Percentiles rank a stretch among this genome's conserved stretches.
Conservation (phyloP, 2,113 vertebrate species). For the Jaculus jaculus region DNA sequence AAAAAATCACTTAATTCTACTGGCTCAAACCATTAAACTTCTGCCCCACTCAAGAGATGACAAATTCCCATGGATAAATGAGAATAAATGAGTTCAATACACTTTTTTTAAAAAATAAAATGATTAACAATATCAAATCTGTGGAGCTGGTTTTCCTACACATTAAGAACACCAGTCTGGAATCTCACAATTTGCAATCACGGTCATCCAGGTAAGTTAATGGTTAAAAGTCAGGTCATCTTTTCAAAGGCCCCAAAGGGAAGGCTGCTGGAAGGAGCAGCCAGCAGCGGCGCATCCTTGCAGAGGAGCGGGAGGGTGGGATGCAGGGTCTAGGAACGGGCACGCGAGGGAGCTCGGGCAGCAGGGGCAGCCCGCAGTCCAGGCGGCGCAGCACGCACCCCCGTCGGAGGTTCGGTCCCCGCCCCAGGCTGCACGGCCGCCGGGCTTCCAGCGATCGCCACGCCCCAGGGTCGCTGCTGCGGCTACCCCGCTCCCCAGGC, state of each 20-base stretch:
- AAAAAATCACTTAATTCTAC: background rate
- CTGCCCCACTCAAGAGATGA: background rate
- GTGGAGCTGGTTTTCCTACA: background rate
- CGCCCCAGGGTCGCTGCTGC: too few species aligned
- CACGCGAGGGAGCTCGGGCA: too few species aligned
- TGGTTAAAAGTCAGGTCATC: background rate
- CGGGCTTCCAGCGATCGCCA: too few species aligned
- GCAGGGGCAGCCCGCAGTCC: background rate
- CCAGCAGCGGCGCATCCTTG: too few species aligned
- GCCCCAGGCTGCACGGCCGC: too few species aligned
- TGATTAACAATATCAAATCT: background rate
- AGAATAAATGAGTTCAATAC: background rate
- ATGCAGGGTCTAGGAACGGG: too few species aligned
- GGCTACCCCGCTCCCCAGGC: background rate
- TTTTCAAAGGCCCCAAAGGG: background rate
- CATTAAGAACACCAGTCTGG: background rate
- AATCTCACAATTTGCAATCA: background rate
- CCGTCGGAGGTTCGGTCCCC: too few species aligned
- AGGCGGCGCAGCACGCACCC: background rate
- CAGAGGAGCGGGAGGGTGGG: too few species aligned
- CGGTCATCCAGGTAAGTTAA: background rate
- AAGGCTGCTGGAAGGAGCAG: too few species aligned
- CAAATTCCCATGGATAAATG: background rate
- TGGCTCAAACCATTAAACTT: conserved; percentile 28
- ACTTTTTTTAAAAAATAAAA: background rate